Evolutionary conservation across 1,140 invertebrate genomes (phyloP).

Genomic region (Centruroides vittatus): DNA sequence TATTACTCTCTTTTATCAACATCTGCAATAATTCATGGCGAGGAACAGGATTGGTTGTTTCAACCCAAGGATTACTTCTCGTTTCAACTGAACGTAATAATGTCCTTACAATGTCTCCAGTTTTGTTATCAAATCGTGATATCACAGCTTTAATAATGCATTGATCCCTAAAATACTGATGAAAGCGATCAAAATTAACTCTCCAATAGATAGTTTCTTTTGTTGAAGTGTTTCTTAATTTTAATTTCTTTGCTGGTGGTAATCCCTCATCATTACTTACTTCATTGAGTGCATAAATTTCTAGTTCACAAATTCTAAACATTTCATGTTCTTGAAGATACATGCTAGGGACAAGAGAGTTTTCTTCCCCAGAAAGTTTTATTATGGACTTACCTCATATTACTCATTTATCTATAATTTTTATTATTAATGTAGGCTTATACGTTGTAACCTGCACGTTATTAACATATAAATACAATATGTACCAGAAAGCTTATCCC

Average conservation of each 20-base stretch:
- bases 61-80: conserved; percentile 50
- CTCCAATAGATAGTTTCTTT: conserved; percentile 46
- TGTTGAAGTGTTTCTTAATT: conserved; percentile 7
- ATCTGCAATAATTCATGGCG: conserved; percentile 46
- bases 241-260: conserved; percentile 11
- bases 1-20: not conserved
- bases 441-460: no score
- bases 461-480: no score
- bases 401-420: no score
- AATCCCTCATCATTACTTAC: not conserved
- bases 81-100: conserved; percentile 61
- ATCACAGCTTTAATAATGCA: conserved; percentile 55
- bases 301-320: not conserved
- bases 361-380: no score
- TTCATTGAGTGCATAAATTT: no score
- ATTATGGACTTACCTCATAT: no score
- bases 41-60: conserved; percentile 53
- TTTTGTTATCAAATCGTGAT: conserved; percentile 52
- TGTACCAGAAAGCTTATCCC: no score
- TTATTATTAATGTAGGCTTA: no score
- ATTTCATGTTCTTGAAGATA: not conserved
- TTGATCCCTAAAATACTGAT: conserved; percentile 63
- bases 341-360: not conserved
- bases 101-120: conserved; percentile 51
- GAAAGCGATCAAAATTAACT: conserved; percentile 65